Conservation (phyloP, 2,797 vertebrate genomes). For the Vespertilio murinus region DNA sequence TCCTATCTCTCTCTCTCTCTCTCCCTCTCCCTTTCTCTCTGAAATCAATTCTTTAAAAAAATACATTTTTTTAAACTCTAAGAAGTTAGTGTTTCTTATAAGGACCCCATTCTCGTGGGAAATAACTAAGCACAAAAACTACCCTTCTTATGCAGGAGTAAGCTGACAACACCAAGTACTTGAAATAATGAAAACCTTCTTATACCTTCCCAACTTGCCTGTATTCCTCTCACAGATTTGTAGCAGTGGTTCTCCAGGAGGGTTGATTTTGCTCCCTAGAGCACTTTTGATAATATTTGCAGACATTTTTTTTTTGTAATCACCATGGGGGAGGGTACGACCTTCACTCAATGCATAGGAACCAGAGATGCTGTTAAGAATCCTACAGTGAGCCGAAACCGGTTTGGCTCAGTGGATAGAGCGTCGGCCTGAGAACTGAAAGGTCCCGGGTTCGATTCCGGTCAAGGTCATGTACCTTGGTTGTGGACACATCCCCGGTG, state of each 20-base stretch:
- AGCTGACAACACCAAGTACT: background rate
- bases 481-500: no score
- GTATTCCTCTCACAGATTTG: background rate
- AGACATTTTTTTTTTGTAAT: conserved; percentile 12
- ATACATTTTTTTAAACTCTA: background rate
- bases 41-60: no score
- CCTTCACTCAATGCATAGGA: background rate
- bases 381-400: no score
- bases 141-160: background rate
- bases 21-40: no score
- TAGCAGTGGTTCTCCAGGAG: background rate
- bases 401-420: no score
- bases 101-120: background rate
- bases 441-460: no score
- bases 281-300: background rate
- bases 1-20: no score
- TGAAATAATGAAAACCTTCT: background rate
- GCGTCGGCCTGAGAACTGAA: no score
- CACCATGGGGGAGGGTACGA: fast-evolving
- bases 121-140: background rate
- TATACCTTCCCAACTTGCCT: background rate
- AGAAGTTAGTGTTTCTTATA: background rate
- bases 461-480: no score
- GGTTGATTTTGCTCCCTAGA: background rate
- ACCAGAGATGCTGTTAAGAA: background rate